Percentiles rank a stretch among this genome's conserved stretches.
These are phyloP conservation scores for Netelia fuscicornis DNA, from an alignment of 2,888 invertebrate genomes.

Conservation along the genomic window DNA sequence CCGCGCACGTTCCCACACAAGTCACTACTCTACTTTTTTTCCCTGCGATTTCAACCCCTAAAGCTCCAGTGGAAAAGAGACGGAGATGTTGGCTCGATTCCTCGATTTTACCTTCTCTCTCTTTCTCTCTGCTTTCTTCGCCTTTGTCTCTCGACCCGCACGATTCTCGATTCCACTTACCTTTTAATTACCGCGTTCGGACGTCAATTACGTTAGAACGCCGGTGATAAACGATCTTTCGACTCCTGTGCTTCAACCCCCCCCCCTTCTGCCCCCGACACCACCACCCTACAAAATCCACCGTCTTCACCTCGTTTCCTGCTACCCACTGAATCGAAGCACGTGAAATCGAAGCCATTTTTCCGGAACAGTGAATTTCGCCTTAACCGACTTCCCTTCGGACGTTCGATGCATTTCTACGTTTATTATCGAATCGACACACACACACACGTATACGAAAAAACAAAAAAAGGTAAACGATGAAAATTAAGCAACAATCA, in stretches of 20 bases:
- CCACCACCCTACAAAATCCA: background rate
- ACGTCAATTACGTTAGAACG: slow-evolving; percentile 62
- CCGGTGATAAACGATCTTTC: slow-evolving; percentile 60
- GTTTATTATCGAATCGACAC: background rate
- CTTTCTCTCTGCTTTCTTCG: background rate
- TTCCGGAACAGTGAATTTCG: slow-evolving; percentile 24
- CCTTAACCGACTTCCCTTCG: background rate
- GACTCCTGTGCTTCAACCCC: slow-evolving; percentile 10
- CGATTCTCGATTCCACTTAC: slow-evolving; percentile 64
- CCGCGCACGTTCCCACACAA: background rate
- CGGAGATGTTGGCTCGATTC: slow-evolving; percentile 22
- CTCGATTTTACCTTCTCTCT: slow-evolving; percentile 39
- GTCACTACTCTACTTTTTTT: slow-evolving; percentile 31
- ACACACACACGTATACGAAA: background rate
- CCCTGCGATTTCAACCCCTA: slow-evolving; percentile 9
- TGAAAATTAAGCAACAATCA: background rate
- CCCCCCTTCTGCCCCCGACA: background rate
- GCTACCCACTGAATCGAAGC: background rate
- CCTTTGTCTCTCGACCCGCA: slow-evolving; percentile 23
- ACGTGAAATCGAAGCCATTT: slow-evolving; percentile 17
- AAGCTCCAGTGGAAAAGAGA: background rate
- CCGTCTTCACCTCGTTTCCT: too few species aligned
- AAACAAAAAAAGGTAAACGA: background rate
- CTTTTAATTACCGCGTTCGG: slow-evolving; percentile 67
- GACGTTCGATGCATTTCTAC: background rate